phyloP scores from a whole-genome alignment of 2,888 invertebrate species.

The Diaperis boleti region DNA sequence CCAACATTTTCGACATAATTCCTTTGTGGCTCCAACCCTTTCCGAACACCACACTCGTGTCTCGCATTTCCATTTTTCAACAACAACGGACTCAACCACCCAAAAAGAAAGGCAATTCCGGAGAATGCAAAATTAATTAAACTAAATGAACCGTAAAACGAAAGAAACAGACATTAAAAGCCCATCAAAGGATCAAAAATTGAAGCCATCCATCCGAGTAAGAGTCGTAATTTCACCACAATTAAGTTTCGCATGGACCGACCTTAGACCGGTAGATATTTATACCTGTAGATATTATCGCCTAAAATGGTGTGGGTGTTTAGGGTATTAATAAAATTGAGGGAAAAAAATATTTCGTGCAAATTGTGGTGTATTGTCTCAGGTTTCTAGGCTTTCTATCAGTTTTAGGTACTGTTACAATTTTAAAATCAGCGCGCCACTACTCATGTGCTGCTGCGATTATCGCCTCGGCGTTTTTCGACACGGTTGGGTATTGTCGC shows the following conservation, averaged over 20 bases:
- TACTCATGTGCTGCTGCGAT: too few relatives aligned
- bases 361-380: too few relatives aligned
- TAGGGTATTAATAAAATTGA: constrained; percentile 40
- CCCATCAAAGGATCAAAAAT: constrained; percentile 10
- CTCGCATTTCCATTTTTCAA: constrained; percentile 17
- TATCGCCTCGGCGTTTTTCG: too few relatives aligned
- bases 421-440: too few relatives aligned
- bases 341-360: too few relatives aligned
- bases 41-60: constrained; percentile 7
- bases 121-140: constrained; percentile 13
- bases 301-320: constrained; percentile 32
- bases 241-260: background rate
- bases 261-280: constrained; percentile 3
- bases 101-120: constrained; percentile 11
- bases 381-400: too few relatives aligned
- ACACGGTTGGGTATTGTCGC: too few relatives aligned
- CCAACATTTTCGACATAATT: constrained; percentile 1
- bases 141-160: constrained; percentile 16
- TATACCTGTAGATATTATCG: constrained; percentile 28
- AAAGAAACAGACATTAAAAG: constrained; percentile 14
- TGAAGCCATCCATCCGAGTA: background rate
- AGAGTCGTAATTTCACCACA: background rate
- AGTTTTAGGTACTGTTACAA: too few relatives aligned
- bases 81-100: constrained; percentile 4
- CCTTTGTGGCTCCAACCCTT: constrained; percentile 12